phyloP scores from a whole-genome alignment of 2,113 vertebrate genomes.

The Harpagus bidentatus region DNA sequence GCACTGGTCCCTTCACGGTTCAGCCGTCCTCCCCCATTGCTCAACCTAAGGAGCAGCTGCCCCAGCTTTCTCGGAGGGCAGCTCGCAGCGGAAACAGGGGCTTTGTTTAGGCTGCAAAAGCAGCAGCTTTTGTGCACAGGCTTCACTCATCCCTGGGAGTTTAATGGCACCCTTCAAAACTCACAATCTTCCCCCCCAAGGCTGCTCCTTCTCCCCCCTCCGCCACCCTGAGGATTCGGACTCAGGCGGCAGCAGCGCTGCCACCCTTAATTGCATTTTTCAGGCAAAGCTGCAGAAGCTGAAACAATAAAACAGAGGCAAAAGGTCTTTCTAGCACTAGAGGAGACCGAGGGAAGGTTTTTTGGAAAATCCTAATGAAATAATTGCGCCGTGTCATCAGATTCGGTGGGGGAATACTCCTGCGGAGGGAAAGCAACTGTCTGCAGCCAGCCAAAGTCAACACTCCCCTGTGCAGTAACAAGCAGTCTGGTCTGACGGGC shows the following conservation, averaged over 20 bases:
- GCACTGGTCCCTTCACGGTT: background rate
- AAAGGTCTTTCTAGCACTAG: background rate
- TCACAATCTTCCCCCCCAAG: background rate
- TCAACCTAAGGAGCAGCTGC: background rate
- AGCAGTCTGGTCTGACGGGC: slow-evolving; percentile 18
- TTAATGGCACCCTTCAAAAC: background rate
- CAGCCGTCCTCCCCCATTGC: background rate
- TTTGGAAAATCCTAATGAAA: slow-evolving; percentile 54
- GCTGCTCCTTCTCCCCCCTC: background rate
- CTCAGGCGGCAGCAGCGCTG: background rate
- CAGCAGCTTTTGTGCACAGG: background rate
- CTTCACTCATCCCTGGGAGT: accelerated
- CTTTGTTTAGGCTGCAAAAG: background rate
- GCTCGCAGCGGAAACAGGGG: background rate
- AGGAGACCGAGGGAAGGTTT: background rate
- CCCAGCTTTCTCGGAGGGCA: accelerated
- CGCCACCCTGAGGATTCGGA: accelerated
- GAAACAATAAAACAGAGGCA: background rate
- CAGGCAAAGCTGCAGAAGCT: background rate
- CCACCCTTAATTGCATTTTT: background rate
- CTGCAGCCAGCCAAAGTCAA: slow-evolving; percentile 35
- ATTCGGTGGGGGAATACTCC: slow-evolving; percentile 33
- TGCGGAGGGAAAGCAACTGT: background rate
- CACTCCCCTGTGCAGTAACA: slow-evolving; percentile 8
- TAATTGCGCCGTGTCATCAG: slow-evolving; percentile 53